Percentiles rank a stretch among this genome's conserved stretches.
phyloP scores from a whole-genome alignment of 2,888 invertebrate species.

The Lycaena phlaeas region DNA sequence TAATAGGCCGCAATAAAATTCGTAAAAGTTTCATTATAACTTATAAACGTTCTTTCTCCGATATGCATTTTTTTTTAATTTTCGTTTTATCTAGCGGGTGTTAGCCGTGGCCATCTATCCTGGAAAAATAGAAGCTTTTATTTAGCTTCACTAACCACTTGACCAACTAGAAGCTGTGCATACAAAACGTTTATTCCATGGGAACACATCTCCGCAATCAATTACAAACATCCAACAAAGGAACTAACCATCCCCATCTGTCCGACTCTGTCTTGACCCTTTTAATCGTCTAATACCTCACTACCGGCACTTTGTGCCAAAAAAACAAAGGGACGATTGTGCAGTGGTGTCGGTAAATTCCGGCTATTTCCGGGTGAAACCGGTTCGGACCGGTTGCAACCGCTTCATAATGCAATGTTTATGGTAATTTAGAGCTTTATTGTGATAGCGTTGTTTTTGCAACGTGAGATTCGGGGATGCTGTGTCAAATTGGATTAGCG shows the following conservation, averaged over 20 bases:
- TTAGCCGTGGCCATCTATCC: too few relatives aligned
- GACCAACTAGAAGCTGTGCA: too few relatives aligned
- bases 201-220: slow-evolving; percentile 20
- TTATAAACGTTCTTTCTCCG: too few relatives aligned
- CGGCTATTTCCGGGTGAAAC: slow-evolving; percentile 53
- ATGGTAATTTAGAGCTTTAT: slow-evolving; percentile 67
- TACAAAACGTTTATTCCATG: too few relatives aligned
- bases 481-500: slow-evolving; percentile 48
- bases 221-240: slow-evolving; percentile 32
- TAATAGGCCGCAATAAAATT: too few relatives aligned
- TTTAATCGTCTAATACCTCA: slow-evolving; percentile 44
- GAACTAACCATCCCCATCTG: slow-evolving; percentile 32
- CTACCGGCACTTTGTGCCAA: slow-evolving; percentile 33
- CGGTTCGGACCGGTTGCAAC: slow-evolving; percentile 50
- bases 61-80: too few relatives aligned
- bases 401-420: slow-evolving; percentile 63
- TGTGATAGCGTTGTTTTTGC: slow-evolving; percentile 42
- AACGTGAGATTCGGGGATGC: slow-evolving; percentile 47
- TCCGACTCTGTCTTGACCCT: slow-evolving; percentile 33
- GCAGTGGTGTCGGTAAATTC: slow-evolving; percentile 50
- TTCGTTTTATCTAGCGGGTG: too few relatives aligned
- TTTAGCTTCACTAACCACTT: too few relatives aligned
- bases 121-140: too few relatives aligned
- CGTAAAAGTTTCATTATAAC: too few relatives aligned
- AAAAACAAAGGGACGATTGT: slow-evolving; percentile 54